A percentile compares a stretch with the other conserved stretches of the same genome.
Evolutionary conservation across 2,888 invertebrate species (phyloP).

Genomic region (Brenthis hecate): DNA sequence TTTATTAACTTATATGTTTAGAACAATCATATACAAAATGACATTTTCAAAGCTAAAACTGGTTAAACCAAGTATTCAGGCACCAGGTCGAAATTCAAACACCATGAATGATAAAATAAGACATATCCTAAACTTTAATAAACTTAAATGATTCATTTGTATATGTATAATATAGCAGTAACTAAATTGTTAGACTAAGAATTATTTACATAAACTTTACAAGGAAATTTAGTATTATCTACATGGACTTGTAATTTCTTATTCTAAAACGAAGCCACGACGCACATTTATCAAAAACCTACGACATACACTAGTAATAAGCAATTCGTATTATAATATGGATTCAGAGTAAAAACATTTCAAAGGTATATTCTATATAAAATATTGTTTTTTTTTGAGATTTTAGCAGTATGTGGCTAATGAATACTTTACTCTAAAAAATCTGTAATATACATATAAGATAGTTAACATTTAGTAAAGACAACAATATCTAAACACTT

Average conservation of each 20-base stretch:
- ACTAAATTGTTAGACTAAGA: conserved; percentile 44
- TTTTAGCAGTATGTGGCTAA: conserved; percentile 35
- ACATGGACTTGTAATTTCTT: conserved; percentile 68
- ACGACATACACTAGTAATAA: conserved; percentile 32
- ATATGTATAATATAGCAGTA: conserved; percentile 57
- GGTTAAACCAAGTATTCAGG: conserved; percentile 36
- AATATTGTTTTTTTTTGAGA: conserved; percentile 33
- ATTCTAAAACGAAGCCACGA: conserved; percentile 63
- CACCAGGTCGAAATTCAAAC: conserved; percentile 37
- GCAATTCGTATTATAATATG: conserved; percentile 29
- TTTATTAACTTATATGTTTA: conserved; percentile 11
- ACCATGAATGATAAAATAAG: conserved; percentile 31
- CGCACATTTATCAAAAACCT: conserved; percentile 52
- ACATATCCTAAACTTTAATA: conserved; percentile 44
- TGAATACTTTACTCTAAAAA: conserved; percentile 33
- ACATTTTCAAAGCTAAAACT: conserved; percentile 30
- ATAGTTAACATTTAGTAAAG: conserved; percentile 44
- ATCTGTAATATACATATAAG: conserved; percentile 41
- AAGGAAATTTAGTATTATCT: conserved; percentile 61
- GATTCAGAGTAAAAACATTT: conserved; percentile 30
- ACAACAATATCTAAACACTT: conserved; percentile 54
- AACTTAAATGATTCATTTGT: conserved; percentile 52
- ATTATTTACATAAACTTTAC: conserved; percentile 67
- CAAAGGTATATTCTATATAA: conserved; percentile 37
- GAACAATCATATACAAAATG: conserved; percentile 14